Evolutionary conservation across 35 echinoderm and acorn worm genomes (phyloP).

Genomic region (Stichopus chloronotus): DNA sequence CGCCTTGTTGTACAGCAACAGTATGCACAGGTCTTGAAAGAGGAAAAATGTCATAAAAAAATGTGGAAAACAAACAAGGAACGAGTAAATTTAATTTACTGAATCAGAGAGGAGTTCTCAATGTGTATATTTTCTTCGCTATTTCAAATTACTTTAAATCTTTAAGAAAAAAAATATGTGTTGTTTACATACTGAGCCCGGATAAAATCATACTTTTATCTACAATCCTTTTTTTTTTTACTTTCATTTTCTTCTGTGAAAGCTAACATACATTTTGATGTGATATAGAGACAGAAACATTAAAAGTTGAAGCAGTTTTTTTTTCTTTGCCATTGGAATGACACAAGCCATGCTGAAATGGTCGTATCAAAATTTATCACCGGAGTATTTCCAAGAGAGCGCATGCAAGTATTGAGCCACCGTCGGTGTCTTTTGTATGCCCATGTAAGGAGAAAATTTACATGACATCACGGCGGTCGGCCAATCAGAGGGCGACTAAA

Average conservation of each 20-base stretch:
- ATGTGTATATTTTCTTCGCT: not conserved
- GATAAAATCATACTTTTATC: too few relatives aligned
- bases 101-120: not conserved
- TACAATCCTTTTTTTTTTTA: not conserved
- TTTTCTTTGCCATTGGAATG: slow-evolving; percentile 29
- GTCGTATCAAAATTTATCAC: slow-evolving; percentile 48
- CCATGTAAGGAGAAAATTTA: slow-evolving; percentile 27
- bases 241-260: not conserved
- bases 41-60: slow-evolving; percentile 21
- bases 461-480: not conserved
- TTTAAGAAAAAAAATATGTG: too few relatives aligned
- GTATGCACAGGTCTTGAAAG: not conserved
- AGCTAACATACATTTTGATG: slow-evolving; percentile 6
- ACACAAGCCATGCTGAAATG: slow-evolving; percentile 42
- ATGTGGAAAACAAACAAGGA: not conserved
- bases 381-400: slow-evolving; percentile 27
- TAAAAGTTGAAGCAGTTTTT: not conserved
- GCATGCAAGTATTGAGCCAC: not conserved
- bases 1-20: slow-evolving; percentile 23
- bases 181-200: too few relatives aligned
- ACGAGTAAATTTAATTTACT: not conserved
- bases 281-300: not conserved
- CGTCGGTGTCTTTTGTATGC: slow-evolving; percentile 45
- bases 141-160: not conserved
- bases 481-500: slow-evolving; percentile 7